Evolutionary conservation across 1,140 invertebrate species (phyloP), one percentile per base, ranked within the genome.

Genomic region (Bombus haemorrhoidalis): DNA sequence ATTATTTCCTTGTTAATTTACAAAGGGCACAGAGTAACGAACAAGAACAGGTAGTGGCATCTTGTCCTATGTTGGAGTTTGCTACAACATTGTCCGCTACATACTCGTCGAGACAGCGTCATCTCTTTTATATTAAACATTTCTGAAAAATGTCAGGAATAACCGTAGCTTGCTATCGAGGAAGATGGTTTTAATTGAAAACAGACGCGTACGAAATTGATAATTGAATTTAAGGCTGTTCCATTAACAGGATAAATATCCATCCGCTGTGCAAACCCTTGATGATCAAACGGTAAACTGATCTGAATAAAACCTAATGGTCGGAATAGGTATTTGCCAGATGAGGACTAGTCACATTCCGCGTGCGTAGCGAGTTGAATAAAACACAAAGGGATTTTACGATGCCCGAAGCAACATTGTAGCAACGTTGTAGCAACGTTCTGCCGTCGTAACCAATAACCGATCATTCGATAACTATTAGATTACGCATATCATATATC

Each of bases 391-490:
- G 74, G 34, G 74, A 69, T 83, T 78, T 83, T 83, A 78, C 64
- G 64, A 78, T 39, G 34, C 47, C 64, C 82, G 64, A 5, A 77
- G 74, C 64, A 83, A 57, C 82, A 34, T 69, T 41, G 1, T 18
- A 53, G 47, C 47, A 53, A 53, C 47, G 18, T 53, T 53, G 18
- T 53, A 53, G 18, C 47, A 53, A 53, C 39, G 64, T 69, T 53
- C 47, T 39, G 5, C 43, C 64, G 37, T 69, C 77, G 43, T 78
- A 83, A 59, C 82, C 74, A 78, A 83, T 83, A 83, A 78, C 43
- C 74, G 74, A 83, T 83, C 64, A 69, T 34, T 64, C 62, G 47
- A 69, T 53, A 69, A 83, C 82, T 83, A 83, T 83, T 83, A 83
- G 28, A 83, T 83, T 83, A 83, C 82, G 64, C 74, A 34, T 66